Evolutionary conservation across 1,140 invertebrate genomes (phyloP), one percentile per base, ranked within the genome.

Genomic region (Drosophila murphyi): DNA sequence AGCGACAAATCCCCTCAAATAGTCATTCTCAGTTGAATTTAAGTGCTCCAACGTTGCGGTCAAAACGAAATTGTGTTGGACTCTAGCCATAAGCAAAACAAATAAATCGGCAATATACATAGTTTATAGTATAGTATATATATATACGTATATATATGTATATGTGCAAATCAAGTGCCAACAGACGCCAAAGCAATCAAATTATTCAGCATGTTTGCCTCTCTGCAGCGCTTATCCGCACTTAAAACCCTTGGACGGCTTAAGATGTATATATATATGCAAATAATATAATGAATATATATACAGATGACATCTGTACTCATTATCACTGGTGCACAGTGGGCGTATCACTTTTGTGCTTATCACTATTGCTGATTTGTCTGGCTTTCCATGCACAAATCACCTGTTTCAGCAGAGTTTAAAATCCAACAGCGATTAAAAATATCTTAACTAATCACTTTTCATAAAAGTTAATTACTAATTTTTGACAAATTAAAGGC

Each of bases 211-310:
- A 82, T 82, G 79, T 70, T 74, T 51, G 41, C 47, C 3, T 35
- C 47, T 57, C 37, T 83, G 29, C 57, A 37, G 5, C 54, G 69
- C 12, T 80, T 50, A 67, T 73, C 68, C 29, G 54, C 45, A 4
- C 41, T 72, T 37, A 71, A 48, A 61, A 77, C 83, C 80, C 80
- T 87, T 88, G 83, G 83, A 74, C 80, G 72, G 20, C 41, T 72
- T 29, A 54, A 72, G 48, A 57, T 43, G 80, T 68, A 52, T 48
- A 29, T 28, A 8, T 4, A 43, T 5, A 35, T 39, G 39, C 64
- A 57, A 54, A 29, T 10, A 60, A 57, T 43, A 52, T 48, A 10
- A 51, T 43, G 12, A 3, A 29, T 8, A 57, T 3, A 4, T 35
- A 47, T 31, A 57, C n/a, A 5, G 37, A 28, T 35, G 8, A 57